Percentiles rank a stretch among this genome's conserved stretches.
Evolutionary conservation across 2,888 invertebrate species (phyloP).

Genomic region (Drosophila borealis): DNA sequence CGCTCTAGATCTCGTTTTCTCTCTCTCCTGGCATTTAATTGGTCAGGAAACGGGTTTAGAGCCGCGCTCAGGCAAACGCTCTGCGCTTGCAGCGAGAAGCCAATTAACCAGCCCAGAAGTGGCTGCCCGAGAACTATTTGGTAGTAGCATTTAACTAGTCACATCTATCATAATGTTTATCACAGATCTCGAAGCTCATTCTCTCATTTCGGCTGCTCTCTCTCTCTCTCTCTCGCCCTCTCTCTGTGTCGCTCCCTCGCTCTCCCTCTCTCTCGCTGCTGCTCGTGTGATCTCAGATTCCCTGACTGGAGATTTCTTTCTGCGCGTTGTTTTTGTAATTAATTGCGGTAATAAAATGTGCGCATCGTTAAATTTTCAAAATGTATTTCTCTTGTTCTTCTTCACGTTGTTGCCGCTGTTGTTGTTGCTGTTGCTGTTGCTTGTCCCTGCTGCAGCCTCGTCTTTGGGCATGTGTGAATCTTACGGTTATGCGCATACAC

Average conservation of each 20-base stretch:
- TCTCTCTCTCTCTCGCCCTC: conserved; percentile 4
- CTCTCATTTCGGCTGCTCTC: conserved; percentile 1
- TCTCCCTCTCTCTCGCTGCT: conserved; percentile 3
- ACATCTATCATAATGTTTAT: conserved; percentile 79
- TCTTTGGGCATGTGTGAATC: conserved; percentile 71
- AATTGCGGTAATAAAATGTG: conserved; percentile 84
- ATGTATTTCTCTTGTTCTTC: conserved; percentile 72
- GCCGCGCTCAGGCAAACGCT: conserved; percentile 24
- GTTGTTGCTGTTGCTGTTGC: conserved; percentile 21
- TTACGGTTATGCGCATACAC: conserved; percentile 63
- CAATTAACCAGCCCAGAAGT: conserved; percentile 62
- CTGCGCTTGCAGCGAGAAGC: conserved; percentile 12
- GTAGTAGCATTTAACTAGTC: conserved; percentile 80
- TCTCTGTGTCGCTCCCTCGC: conserved; percentile 7
- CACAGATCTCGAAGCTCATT: conserved; percentile 44
- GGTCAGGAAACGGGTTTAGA: conserved; percentile 67
- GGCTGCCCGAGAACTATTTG: conserved; percentile 67
- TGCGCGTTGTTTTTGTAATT: conserved; percentile 80
- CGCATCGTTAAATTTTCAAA: conserved; percentile 81
- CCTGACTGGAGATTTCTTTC: conserved; percentile 65
- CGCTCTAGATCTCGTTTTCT: conserved; percentile 32
- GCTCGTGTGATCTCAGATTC: conserved; percentile 46
- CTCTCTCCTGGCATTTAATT: conserved; percentile 66
- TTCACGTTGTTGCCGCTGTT: conserved; percentile 19
- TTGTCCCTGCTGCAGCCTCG: conserved; percentile 26